A percentile compares a stretch with the other conserved stretches of the same genome.
Conservation (phyloP, 1,140 invertebrate species). For the Ephestia elutella region DNA sequence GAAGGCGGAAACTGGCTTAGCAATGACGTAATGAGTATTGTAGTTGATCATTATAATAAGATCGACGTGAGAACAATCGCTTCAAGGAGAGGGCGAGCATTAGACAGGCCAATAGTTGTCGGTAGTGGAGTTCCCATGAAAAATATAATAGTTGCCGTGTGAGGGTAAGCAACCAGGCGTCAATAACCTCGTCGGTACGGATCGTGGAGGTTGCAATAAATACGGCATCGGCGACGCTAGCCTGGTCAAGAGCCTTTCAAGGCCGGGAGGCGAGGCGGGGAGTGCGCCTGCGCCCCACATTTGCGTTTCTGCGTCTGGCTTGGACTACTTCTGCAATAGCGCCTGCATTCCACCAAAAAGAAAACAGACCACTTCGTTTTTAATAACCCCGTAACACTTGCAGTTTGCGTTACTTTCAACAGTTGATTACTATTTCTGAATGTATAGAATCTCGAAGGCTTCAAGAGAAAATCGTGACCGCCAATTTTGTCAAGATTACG, state of each 20-base stretch:
- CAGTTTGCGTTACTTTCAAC: not conserved
- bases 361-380: slow-evolving; percentile 8
- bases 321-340: slow-evolving; percentile 38
- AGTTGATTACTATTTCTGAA: slow-evolving; percentile 16
- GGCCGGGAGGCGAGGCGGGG: slow-evolving; percentile 68
- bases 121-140: slow-evolving; percentile 44
- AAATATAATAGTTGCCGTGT: slow-evolving; percentile 48
- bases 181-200: slow-evolving; percentile 71
- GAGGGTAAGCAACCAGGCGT: slow-evolving; percentile 46
- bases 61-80: slow-evolving; percentile 64
- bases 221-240: slow-evolving; percentile 66
- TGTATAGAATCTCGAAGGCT: slow-evolving; percentile 13
- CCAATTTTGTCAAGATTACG: slow-evolving; percentile 52
- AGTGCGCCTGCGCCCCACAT: slow-evolving; percentile 50
- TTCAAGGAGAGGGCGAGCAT: slow-evolving; percentile 58
- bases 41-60: slow-evolving; percentile 64
- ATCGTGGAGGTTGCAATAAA: slow-evolving; percentile 73
- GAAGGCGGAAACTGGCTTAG: slow-evolving; percentile 65
- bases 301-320: slow-evolving; percentile 36
- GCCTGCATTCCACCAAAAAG: slow-evolving; percentile 52
- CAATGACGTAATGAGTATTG: slow-evolving; percentile 71
- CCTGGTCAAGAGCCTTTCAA: slow-evolving; percentile 73
- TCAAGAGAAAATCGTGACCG: slow-evolving; percentile 48
- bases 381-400: not conserved
- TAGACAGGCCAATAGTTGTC: slow-evolving; percentile 33